Conservation (phyloP, 2,888 invertebrate species). For the Netelia fuscicornis region DNA sequence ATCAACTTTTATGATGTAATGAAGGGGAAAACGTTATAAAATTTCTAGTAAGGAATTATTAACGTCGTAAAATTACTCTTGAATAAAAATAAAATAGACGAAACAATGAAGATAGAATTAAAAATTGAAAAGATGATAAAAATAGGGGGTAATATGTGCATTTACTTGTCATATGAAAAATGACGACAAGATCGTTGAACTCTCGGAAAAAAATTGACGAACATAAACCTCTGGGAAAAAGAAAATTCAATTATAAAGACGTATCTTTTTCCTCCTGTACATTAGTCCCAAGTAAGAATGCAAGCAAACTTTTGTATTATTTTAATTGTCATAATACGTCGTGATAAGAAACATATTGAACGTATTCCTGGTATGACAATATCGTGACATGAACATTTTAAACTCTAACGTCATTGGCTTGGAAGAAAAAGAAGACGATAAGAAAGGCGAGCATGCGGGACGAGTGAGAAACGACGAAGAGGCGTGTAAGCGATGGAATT, state of each 20-base stretch:
- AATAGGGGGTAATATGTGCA: not conserved
- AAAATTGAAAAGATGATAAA: no score
- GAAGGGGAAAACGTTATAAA: no score
- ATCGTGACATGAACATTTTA: not conserved
- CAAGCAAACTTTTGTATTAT: not conserved
- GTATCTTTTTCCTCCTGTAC: not conserved
- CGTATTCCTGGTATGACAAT: not conserved
- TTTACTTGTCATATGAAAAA: not conserved
- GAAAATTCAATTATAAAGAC: not conserved
- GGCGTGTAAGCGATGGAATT: constrained; percentile 21
- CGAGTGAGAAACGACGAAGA: not conserved
- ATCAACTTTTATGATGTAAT: no score
- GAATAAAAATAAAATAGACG: no score
- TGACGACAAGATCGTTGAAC: not conserved
- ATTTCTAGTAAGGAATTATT: no score
- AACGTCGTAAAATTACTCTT: no score
- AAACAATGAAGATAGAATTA: no score
- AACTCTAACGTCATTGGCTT: not conserved
- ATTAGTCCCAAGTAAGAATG: not conserved
- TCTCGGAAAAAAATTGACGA: not conserved
- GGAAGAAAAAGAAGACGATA: not conserved
- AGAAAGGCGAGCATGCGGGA: not conserved
- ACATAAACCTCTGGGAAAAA: not conserved
- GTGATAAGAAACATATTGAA: not conserved
- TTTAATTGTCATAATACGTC: not conserved